Evolutionary conservation across 2,113 vertebrate genomes (phyloP).

Genomic region (Myxocyprinus asiaticus): DNA sequence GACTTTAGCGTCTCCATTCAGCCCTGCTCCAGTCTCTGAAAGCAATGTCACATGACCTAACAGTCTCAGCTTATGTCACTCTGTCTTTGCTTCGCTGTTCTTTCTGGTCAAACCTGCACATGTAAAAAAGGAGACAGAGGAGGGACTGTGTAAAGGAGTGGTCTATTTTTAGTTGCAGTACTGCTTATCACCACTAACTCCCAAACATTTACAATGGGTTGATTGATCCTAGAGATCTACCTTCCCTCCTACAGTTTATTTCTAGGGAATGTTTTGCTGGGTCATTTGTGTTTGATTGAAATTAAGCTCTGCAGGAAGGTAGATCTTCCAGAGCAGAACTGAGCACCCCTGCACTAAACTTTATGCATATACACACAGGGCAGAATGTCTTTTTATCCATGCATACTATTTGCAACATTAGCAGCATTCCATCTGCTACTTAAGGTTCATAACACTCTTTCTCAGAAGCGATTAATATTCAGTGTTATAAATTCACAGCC

Average conservation of each 20-base stretch:
- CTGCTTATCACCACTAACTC: conserved; percentile 6
- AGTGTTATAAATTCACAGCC: conserved; percentile 6
- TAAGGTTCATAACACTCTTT: conserved; percentile 29
- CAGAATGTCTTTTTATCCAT: conserved; percentile 4
- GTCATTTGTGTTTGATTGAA: too few relatives aligned
- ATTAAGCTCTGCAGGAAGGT: background rate
- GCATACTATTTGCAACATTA: conserved; percentile 14
- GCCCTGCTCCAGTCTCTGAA: conserved; percentile 6
- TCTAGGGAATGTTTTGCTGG: too few relatives aligned
- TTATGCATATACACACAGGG: background rate
- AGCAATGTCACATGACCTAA: conserved; percentile 43
- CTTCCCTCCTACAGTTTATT: too few relatives aligned
- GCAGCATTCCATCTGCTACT: conserved; percentile 36
- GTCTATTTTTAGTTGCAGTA: background rate
- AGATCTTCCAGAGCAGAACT: background rate
- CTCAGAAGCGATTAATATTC: conserved; percentile 31
- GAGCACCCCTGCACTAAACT: too few relatives aligned
- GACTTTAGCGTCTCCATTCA: background rate
- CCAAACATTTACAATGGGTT: too few relatives aligned
- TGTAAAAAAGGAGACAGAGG: background rate
- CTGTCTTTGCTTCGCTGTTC: conserved; percentile 70
- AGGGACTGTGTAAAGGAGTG: background rate
- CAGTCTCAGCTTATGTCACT: conserved; percentile 70
- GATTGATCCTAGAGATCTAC: too few relatives aligned
- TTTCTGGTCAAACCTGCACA: conserved; percentile 64